These are phyloP conservation scores for Poecile atricapillus DNA, from an alignment of 2,113 vertebrate species.

Conservation along the genomic window DNA sequence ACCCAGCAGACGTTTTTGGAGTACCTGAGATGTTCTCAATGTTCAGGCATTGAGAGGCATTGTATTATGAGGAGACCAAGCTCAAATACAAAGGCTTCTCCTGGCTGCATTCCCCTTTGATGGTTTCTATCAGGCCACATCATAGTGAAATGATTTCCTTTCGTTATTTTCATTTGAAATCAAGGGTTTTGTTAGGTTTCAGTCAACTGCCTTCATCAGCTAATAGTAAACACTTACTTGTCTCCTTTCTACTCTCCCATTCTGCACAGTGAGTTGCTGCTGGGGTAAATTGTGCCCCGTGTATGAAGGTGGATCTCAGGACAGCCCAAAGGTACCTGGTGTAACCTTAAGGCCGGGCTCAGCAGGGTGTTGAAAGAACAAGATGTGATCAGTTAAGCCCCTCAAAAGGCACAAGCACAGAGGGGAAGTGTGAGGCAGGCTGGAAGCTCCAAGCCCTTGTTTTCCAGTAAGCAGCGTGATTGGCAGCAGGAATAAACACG, in stretches of 20 bases:
- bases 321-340: background rate
- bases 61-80: background rate
- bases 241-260: background rate
- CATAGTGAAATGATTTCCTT: background rate
- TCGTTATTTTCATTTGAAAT: background rate
- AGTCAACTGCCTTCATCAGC: background rate
- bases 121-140: background rate
- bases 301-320: background rate
- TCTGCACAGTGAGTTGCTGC: background rate
- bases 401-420: background rate
- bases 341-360: background rate
- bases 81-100: background rate
- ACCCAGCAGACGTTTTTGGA: background rate
- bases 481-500: conserved; percentile 69
- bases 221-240: background rate
- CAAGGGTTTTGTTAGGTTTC: background rate
- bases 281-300: background rate
- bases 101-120: background rate
- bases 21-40: background rate
- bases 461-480: conserved; percentile 64
- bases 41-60: background rate
- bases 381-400: background rate
- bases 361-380: background rate
- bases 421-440: background rate
- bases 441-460: conserved; percentile 31